phyloP scores from a whole-genome alignment of 2,113 vertebrate genomes.

The Campylomormyrus numenius region DNA sequence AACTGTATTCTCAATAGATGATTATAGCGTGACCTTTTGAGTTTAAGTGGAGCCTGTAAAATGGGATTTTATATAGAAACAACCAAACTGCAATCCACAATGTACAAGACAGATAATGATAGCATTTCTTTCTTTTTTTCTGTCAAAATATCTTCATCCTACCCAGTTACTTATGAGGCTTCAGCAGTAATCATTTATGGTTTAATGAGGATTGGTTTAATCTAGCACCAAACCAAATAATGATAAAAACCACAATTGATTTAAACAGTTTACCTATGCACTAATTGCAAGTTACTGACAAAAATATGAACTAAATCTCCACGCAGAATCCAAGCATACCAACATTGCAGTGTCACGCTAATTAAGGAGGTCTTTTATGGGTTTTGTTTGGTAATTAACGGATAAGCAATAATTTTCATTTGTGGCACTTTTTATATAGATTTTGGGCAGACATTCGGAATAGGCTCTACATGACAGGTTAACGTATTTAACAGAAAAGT shows the following conservation, averaged over 20 bases:
- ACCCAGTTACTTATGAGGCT: neutral
- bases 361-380: neutral
- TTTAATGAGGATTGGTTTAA: neutral
- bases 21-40: conserved; percentile 26
- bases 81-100: conserved; percentile 34
- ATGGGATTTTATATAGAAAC: conserved; percentile 33
- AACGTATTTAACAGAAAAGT: neutral
- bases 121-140: neutral
- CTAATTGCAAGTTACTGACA: neutral
- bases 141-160: neutral
- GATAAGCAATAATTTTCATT: neutral
- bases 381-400: neutral
- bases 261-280: neutral
- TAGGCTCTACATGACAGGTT: conserved; percentile 3
- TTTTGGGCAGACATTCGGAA: neutral
- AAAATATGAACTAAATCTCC: neutral
- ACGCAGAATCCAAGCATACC: neutral
- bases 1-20: conserved; percentile 34
- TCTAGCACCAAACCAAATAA: conserved; percentile 9
- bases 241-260: conserved; percentile 11
- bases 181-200: conserved; percentile 1
- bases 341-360: neutral
- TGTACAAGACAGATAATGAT: conserved; percentile 36
- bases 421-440: neutral
- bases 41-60: conserved; percentile 30